phyloP scores from a whole-genome alignment of 2,888 invertebrate genomes.

The Drosophila eohydei region DNA sequence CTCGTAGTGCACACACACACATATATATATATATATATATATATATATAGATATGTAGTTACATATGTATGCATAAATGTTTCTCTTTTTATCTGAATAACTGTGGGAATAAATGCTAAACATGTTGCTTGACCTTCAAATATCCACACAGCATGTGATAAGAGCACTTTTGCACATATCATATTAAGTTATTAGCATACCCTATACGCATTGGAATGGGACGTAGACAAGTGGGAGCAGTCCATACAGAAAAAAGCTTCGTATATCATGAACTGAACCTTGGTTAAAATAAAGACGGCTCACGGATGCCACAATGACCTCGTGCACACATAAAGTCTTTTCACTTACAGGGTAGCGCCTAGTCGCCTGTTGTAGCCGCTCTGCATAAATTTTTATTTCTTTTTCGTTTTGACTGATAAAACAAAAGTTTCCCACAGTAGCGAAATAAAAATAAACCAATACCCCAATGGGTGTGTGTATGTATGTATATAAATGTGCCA shows the following conservation, averaged over 20 bases:
- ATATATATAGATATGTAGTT: neutral
- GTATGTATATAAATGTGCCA: constrained; percentile 7
- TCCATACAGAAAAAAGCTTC: neutral
- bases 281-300: neutral
- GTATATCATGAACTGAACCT: neutral
- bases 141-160: constrained; percentile 32
- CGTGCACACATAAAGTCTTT: neutral
- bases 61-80: neutral
- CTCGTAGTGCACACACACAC: neutral
- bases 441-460: constrained; percentile 25
- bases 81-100: constrained; percentile 22
- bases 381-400: neutral
- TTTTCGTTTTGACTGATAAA: constrained; percentile 40
- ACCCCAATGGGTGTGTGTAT: neutral
- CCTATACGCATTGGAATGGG: neutral
- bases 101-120: constrained; percentile 43
- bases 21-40: neutral
- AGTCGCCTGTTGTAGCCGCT: neutral
- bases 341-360: neutral
- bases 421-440: constrained; percentile 49
- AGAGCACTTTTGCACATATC: constrained; percentile 34
- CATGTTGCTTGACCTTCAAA: constrained; percentile 39
- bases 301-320: neutral
- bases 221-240: neutral
- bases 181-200: neutral